A percentile compares a stretch with the other conserved stretches of the same genome.
Conservation (phyloP, 2,888 invertebrate species). For the Axea sp. region DNA sequence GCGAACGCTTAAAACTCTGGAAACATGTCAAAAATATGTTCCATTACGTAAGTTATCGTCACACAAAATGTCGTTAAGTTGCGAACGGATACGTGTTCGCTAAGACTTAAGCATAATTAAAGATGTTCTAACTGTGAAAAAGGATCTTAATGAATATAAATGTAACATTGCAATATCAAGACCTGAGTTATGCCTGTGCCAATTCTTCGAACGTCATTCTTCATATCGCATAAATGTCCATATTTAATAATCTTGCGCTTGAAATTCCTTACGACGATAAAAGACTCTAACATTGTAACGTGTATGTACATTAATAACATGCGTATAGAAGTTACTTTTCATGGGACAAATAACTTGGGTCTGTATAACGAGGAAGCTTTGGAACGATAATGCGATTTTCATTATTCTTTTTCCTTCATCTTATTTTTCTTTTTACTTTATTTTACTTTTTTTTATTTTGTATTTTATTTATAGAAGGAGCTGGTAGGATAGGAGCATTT, state of each 20-base stretch:
- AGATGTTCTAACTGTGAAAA: constrained; percentile 41
- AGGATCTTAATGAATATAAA: constrained; percentile 41
- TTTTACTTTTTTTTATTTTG: constrained; percentile 14
- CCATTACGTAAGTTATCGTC: not conserved
- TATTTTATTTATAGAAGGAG: constrained; percentile 63
- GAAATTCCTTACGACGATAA: constrained; percentile 74
- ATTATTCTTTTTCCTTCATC: constrained; percentile 19
- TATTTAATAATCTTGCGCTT: constrained; percentile 65
- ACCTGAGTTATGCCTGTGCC: constrained; percentile 55
- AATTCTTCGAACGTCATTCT: constrained; percentile 51
- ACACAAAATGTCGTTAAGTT: constrained; percentile 11
- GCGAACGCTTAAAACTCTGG: constrained; percentile 11
- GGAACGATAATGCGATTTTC: constrained; percentile 67
- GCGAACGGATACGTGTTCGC: constrained; percentile 4
- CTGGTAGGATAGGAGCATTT: constrained; percentile 68
- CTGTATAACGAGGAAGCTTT: constrained; percentile 67
- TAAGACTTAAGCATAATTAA: constrained; percentile 26
- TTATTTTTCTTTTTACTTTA: constrained; percentile 34
- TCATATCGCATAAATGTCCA: constrained; percentile 54
- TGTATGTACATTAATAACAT: constrained; percentile 78
- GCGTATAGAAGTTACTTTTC: constrained; percentile 74
- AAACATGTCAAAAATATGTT: constrained; percentile 22
- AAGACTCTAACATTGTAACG: constrained; percentile 76
- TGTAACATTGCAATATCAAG: constrained; percentile 45
- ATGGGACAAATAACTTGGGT: constrained; percentile 66